Base-by-base conservation (phyloP, 2,113 vertebrate species). In the Athene noctua region DNA sequence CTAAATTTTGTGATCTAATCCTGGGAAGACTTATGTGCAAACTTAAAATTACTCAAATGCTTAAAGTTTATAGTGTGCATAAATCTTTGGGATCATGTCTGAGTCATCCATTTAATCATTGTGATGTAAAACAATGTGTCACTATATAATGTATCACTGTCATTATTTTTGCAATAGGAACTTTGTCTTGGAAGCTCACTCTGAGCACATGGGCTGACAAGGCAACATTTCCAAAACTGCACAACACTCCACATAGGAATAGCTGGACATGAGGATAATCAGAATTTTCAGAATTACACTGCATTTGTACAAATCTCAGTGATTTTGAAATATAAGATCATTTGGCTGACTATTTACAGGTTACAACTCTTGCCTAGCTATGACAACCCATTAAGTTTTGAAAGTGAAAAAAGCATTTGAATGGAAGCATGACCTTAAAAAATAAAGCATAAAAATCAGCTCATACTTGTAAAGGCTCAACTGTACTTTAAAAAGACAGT, bases 371-470 rank as follows among this genome's bases (percentile, higher is more conserved):
- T 74, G 55, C n/a, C 49, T 90, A 51, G 10, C 49, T 96, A 77
- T 63, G 72, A 80, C 25, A 94, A 85, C 19, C 26, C 25, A 58
- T 67, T 85, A 75, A 82, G 34, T 40, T 87, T 54, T 89, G 73
- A 87, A 88, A 92, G 67, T 47, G 23, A 86, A 90, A 95, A 89
- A 88, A 75, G 49, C 44, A 65, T 38, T 16, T 52, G n/a, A 93
- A 84, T 91, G 6, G 6, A 96, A 95, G 67, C 55, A 89, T 38
- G 7, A 40, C 10, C 34, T 36, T 55, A 88, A 72, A 87, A 94
- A 95, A 81, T 14, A 88, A 83, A 96, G 47, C 32, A 89, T 63
- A 91, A 96, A 96, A 95, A 91, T 20, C 75, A 93, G 61, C 25
- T 96, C 80, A 34, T 16, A 36, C 16, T 93, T 86, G 27, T 61